A percentile compares a stretch with the other conserved stretches of the same genome.
These are phyloP conservation scores for Epinephelus cyanopodus DNA, from an alignment of 2,113 vertebrate genomes.

Conservation along the genomic window DNA sequence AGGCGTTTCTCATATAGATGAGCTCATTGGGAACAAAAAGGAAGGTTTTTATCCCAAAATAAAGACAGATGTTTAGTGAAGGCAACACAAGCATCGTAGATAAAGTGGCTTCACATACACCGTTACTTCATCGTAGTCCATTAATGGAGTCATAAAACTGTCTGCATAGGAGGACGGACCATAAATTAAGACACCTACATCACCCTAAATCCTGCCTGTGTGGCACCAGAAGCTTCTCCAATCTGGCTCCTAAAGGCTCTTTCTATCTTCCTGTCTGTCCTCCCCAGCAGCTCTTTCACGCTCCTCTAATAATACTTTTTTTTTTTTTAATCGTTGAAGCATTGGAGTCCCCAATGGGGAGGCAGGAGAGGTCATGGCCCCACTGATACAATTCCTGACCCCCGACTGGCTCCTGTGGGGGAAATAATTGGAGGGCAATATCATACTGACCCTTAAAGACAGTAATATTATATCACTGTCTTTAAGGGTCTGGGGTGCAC, in stretches of 20 bases:
- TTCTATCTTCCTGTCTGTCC: conserved; percentile 23
- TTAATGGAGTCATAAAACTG: conserved; percentile 78
- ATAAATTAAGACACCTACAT: conserved; percentile 66
- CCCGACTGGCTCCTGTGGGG: no score
- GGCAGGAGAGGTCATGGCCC: no score
- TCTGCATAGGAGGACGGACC: conserved; percentile 37
- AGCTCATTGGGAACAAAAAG: conserved; percentile 31
- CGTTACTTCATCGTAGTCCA: conserved; percentile 63
- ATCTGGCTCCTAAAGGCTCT: conserved; percentile 20
- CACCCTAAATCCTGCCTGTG: conserved; percentile 47
- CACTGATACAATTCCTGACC: no score
- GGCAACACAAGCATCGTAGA: conserved; percentile 33
- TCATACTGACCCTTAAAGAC: no score
- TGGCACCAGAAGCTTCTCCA: conserved; percentile 35
- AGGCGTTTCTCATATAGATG: conserved; percentile 23
- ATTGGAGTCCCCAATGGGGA: no score
- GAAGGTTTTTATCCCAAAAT: conserved; percentile 25
- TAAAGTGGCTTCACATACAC: conserved; percentile 52
- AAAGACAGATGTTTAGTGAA: conserved; percentile 50
- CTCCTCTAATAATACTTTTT: conserved; percentile 1
- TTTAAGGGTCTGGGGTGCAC: no score
- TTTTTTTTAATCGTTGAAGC: conserved; percentile 3
- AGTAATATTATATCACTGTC: no score
- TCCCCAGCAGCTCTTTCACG: conserved; percentile 33
- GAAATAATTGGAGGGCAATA: no score